Evolutionary conservation across 2,888 invertebrate genomes (phyloP), one percentile per base, ranked within the genome.

Genomic region (Selenia dentaria): DNA sequence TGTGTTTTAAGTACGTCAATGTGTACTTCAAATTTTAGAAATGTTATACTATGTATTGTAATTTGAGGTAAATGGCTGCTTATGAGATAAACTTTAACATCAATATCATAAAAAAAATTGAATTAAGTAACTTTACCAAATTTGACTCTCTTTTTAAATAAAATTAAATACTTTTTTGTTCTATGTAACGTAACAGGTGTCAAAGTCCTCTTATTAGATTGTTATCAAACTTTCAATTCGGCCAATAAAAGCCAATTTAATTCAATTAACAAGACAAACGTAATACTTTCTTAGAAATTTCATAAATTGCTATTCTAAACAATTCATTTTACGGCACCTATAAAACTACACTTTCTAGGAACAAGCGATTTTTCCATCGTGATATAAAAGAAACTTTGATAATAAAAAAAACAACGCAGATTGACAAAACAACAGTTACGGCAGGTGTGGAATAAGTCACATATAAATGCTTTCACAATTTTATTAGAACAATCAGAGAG

Each of bases 401-500:
- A 33, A 48, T 48, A 42, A 37, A 45, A 37, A 40, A 38, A 33
- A n/a, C n/a, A n/a, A 12, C 14, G 42, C 37, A 37, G 32, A 28
- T 37, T 14, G 18, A 33, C 32, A 36, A 40, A 28, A 41, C 33
- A 28, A 41, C 47, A 18, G 47, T 28, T 37, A 33, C 8, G 9
- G 26, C 47, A 52, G 49, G 51, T 55, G 45, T 48, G 20, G 38
- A 42, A 47, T 51, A 51, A 61, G 42, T 37, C 42, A 55, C 51
- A 48, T 41, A 53, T 44, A 57, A 54, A 27, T 37, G 50, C 59
- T 61, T 61, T 59, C 56, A 57, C 56, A 53, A 47, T 52, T 58
- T 57, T 57, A 57, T 59, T 57, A 51, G 48, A 59, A 58, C 57
- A 58, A 61, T 63, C 59, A 61, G 51, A 51, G 47, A 20, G 44